A percentile compares a stretch with the other conserved stretches of the same genome.
Conservation (phyloP, 2,888 invertebrate genomes). For the Ochropleura plecta region DNA sequence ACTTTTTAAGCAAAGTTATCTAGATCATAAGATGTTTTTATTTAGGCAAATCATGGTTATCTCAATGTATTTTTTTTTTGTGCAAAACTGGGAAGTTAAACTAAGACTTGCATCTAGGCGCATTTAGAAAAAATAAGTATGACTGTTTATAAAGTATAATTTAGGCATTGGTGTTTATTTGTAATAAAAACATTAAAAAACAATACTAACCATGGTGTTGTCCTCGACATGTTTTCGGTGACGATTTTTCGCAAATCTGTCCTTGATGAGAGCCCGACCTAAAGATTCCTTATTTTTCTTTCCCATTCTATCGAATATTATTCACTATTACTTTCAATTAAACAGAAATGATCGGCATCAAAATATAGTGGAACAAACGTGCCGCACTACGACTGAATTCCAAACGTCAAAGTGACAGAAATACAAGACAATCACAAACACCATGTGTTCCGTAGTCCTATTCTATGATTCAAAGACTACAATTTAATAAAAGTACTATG, state of each 20-base stretch:
- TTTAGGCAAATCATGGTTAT: constrained; percentile 26
- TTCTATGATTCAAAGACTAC: neutral
- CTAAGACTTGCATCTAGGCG: neutral
- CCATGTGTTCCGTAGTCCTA: constrained; percentile 7
- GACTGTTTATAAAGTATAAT: neutral
- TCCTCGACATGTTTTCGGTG: constrained; percentile 92
- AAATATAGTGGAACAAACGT: constrained; percentile 13
- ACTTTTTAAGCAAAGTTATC: neutral
- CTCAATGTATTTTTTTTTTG: neutral
- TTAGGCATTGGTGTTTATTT: neutral
- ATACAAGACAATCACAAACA: neutral
- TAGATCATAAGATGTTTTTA: neutral
- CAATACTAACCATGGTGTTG: constrained; percentile 93
- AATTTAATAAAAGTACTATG: too few relatives aligned
- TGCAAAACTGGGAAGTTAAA: neutral
- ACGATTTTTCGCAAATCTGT: constrained; percentile 92
- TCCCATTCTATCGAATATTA: constrained; percentile 89
- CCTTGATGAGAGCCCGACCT: constrained; percentile 94
- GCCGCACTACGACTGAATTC: constrained; percentile 1
- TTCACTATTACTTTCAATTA: constrained; percentile 13
- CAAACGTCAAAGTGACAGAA: constrained; percentile 32
- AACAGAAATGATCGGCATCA: neutral
- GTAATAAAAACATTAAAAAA: constrained; percentile 25
- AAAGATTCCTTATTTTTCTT: constrained; percentile 93
- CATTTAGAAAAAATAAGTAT: neutral